phyloP scores from a whole-genome alignment of 2,888 invertebrate genomes.

The Drosophila longiperda region DNA sequence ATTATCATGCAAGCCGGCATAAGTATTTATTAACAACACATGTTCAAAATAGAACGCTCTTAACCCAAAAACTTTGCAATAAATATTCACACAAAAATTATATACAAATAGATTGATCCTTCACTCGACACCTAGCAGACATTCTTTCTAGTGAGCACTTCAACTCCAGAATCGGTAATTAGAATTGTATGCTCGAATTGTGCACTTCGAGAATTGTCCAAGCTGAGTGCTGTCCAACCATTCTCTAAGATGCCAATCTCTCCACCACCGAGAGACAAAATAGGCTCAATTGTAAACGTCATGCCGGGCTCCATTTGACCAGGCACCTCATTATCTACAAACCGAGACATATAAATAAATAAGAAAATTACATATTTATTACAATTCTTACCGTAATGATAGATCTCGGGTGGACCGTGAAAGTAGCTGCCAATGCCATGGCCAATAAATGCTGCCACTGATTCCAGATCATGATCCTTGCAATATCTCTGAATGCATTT shows the following conservation, averaged over 20 bases:
- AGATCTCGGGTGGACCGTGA: slow-evolving; percentile 96
- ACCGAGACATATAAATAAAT: neutral
- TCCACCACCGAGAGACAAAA: slow-evolving; percentile 90
- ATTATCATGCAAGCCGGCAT: slow-evolving; percentile 48
- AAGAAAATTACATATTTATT: neutral
- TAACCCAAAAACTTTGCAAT: slow-evolving; percentile 32
- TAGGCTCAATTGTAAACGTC: slow-evolving; percentile 98
- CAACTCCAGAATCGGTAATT: slow-evolving; percentile 91
- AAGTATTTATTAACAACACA: slow-evolving; percentile 28
- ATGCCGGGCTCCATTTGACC: slow-evolving; percentile 94
- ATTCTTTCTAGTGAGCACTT: slow-evolving; percentile 91
- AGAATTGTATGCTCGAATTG: slow-evolving; percentile 97
- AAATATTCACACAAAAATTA: slow-evolving; percentile 38
- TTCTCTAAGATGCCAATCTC: slow-evolving; percentile 91
- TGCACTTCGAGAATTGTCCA: slow-evolving; percentile 92
- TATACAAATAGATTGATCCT: slow-evolving; percentile 12
- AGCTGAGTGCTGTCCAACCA: slow-evolving; percentile 96
- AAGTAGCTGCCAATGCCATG: slow-evolving; percentile 97
- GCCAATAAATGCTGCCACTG: slow-evolving; percentile 93
- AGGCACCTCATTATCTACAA: slow-evolving; percentile 87
- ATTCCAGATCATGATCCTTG: slow-evolving; percentile 87
- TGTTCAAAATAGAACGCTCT: slow-evolving; percentile 26
- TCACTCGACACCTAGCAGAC: slow-evolving; percentile 8
- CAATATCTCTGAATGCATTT: slow-evolving; percentile 88
- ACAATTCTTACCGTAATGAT: slow-evolving; percentile 89